phyloP scores from a whole-genome alignment of 2,888 invertebrate species.

The Neoaliturus tenellus region DNA sequence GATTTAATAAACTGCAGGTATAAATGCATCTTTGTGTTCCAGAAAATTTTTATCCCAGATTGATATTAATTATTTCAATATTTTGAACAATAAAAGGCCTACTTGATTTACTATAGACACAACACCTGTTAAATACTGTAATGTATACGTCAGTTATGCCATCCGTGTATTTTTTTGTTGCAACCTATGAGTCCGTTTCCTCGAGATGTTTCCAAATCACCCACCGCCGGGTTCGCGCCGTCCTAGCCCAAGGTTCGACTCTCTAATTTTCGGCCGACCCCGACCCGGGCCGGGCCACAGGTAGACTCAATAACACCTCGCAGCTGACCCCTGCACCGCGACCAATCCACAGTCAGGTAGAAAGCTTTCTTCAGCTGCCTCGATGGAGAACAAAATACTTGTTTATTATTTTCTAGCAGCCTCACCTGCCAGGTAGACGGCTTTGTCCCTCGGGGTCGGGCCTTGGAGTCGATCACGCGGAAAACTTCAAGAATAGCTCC shows the following conservation, averaged over 20 bases:
- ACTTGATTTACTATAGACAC: too few relatives aligned
- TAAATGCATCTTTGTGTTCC: too few relatives aligned
- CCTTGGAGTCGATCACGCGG: conserved; percentile 17
- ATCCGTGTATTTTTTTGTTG: not conserved
- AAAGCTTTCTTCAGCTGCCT: conserved; percentile 37
- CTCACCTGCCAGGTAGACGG: conserved; percentile 48
- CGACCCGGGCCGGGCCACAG: not conserved
- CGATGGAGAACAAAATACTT: conserved; percentile 51
- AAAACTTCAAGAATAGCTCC: conserved; percentile 40
- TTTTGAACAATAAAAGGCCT: too few relatives aligned
- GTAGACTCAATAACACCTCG: conserved; percentile 20
- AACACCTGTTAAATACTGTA: too few relatives aligned
- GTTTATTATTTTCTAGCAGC: conserved; percentile 41
- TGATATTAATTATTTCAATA: too few relatives aligned
- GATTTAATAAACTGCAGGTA: too few relatives aligned
- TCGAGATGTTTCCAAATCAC: not conserved
- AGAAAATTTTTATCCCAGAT: too few relatives aligned
- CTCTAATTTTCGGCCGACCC: not conserved
- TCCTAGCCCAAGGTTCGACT: too few relatives aligned
- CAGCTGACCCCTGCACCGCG: conserved; percentile 18
- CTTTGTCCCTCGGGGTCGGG: not conserved
- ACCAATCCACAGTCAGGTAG: conserved; percentile 16
- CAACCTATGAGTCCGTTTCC: not conserved
- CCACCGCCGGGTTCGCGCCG: too few relatives aligned
- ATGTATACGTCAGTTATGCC: too few relatives aligned